Base-by-base conservation (phyloP, 2,888 invertebrate species). In the Minunthozetes semirufus region DNA sequence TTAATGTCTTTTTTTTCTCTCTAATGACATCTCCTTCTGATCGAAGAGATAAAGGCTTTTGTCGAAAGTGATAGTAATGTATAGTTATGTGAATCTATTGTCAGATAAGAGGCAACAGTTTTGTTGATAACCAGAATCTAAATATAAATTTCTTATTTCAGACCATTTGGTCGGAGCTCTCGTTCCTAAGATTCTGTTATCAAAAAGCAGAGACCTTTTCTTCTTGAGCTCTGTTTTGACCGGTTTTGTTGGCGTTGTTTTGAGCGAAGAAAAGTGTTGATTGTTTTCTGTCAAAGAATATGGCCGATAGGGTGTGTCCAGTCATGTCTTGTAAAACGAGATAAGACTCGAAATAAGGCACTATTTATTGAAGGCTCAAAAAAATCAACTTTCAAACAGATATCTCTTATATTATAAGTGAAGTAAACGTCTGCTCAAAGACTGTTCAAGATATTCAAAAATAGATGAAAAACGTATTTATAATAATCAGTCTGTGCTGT, bases 281-380 rank as follows among this genome's bases (percentile, higher is more conserved):
- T 63, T 38, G 63, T 63, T 63, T 63, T 63, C 63, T 33, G 63
- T 63, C 63, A 33, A 19, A 63, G 17, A 63, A 27, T 42, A 42
- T 33, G 63, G 17, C 22, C n/a, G 63, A 19, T 17, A 63, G 63
- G 63, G 63, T 63, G 63, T 63, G 63, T 63, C 38, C 33, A 38
- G 63, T 63, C 63, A 63, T 63, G 63, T 63, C 63, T 63, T 63
- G 33, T 29, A 38, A 63, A 33, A 33, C 63, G 6, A 33, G 38
- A n/a, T 19, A 33, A 33, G 53, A n/a, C 11, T n/a, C 19, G 33
- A n/a, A 50, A 50, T 50, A 50, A 50, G 19, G 3, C 19, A 50
- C 19, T 50, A 19, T 50, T 50, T 50, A 19, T 19, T 50, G 17
- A 19, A n/a, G 4, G 6, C 25, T 56, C 25, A 25, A 56, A 56